These are phyloP conservation scores for Leptodactylus fallax DNA, from an alignment of 2,797 vertebrate genomes.

Conservation along the genomic window DNA sequence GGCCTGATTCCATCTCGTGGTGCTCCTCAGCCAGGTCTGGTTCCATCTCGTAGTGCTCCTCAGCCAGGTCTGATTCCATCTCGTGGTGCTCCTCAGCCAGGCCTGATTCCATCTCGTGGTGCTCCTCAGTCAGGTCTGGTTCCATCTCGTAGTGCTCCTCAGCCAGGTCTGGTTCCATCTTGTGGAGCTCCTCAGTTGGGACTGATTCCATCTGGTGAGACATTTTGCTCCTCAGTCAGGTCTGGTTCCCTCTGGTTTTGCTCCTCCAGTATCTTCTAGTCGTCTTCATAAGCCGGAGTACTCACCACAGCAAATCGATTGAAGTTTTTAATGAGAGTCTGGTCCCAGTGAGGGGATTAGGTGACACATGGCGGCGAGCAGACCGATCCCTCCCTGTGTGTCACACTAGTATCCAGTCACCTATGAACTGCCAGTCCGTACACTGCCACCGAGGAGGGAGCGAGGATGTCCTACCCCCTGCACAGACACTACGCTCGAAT, in stretches of 20 bases:
- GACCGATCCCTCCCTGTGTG: slow-evolving; percentile 1
- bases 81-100: no score
- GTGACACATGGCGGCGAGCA: neutral
- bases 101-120: no score
- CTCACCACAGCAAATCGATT: neutral
- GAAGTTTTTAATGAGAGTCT: slow-evolving; percentile 36
- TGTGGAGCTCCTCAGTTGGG: no score
- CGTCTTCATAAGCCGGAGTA: neutral
- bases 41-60: no score
- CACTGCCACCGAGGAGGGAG: neutral
- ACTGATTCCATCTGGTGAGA: no score
- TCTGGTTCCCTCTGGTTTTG: neutral
- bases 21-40: no score
- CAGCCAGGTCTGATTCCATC: no score
- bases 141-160: no score
- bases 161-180: no score
- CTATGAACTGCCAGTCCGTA: neutral
- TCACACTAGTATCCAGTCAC: neutral
- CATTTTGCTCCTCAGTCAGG: neutral
- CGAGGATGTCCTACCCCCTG: neutral
- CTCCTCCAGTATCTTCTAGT: neutral
- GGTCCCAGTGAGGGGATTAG: neutral
- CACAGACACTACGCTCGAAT: neutral
- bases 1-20: no score
- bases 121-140: no score